Evolutionary conservation across 2,113 vertebrate species (phyloP).

Genomic region (Damaliscus lunatus): DNA sequence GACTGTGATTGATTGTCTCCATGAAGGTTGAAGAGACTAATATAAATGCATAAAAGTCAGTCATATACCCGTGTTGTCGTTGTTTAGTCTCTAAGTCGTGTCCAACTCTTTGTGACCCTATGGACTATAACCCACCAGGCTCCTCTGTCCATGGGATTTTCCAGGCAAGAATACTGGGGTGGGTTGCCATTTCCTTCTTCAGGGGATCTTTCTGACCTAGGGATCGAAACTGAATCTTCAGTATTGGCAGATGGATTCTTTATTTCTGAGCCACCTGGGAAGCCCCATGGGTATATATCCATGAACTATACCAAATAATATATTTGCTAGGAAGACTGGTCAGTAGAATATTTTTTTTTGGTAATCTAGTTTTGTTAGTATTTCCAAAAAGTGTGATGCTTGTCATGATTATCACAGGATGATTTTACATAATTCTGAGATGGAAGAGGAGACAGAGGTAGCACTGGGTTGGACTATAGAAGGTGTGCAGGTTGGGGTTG

Average conservation of each 20-base stretch:
- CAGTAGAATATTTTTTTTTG: too few relatives aligned
- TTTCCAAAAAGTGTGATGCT: not conserved
- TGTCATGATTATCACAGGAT: rapidly evolving
- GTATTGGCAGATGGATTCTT: not conserved
- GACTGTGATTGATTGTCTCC: not conserved
- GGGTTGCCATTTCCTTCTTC: not conserved
- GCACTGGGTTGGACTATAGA: too few relatives aligned
- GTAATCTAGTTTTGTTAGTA: not conserved
- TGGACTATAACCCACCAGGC: not conserved
- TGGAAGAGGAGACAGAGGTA: too few relatives aligned
- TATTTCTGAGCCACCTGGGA: not conserved
- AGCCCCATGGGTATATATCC: not conserved
- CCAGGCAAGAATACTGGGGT: not conserved
- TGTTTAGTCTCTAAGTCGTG: not conserved
- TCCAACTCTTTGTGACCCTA: not conserved
- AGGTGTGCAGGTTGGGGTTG: rapidly evolving
- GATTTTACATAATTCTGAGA: not conserved
- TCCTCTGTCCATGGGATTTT: not conserved
- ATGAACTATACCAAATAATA: not conserved
- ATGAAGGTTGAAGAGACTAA: not conserved
- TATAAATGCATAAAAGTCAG: not conserved
- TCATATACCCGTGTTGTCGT: rapidly evolving
- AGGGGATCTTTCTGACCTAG: not conserved
- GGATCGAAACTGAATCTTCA: not conserved
- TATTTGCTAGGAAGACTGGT: not conserved